These are phyloP conservation scores for Drosophila recens DNA, from an alignment of 2,888 invertebrate genomes.

Conservation along the genomic window DNA sequence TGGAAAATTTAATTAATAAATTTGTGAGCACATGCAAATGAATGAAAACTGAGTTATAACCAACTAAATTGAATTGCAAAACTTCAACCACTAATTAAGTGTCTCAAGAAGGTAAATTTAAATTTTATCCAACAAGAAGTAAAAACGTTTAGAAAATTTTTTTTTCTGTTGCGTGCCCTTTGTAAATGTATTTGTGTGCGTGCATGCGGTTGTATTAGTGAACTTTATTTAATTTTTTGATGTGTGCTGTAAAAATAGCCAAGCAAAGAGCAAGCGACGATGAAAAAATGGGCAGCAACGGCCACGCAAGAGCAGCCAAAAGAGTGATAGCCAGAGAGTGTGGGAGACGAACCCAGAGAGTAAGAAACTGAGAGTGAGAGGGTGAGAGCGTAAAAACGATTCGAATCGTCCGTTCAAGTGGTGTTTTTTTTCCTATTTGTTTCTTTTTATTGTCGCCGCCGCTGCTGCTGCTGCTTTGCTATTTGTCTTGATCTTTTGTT, in stretches of 20 bases:
- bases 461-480: slow-evolving; percentile 37
- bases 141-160: slow-evolving; percentile 47
- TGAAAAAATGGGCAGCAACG: slow-evolving; percentile 55
- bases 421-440: slow-evolving; percentile 39
- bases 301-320: slow-evolving; percentile 45
- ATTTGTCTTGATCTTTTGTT: slow-evolving; percentile 75
- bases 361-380: slow-evolving; percentile 20
- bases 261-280: slow-evolving; percentile 49
- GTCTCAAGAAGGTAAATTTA: slow-evolving; percentile 46
- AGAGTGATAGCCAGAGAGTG: slow-evolving; percentile 41
- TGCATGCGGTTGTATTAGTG: slow-evolving; percentile 44
- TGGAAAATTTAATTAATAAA: slow-evolving; percentile 53
- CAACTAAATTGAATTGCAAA: slow-evolving; percentile 18
- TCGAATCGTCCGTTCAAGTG: slow-evolving; percentile 46
- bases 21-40: slow-evolving; percentile 37
- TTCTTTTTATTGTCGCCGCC: slow-evolving; percentile 36
- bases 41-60: slow-evolving; percentile 50
- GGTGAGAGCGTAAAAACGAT: slow-evolving; percentile 13
- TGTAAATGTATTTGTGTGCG: slow-evolving; percentile 43
- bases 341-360: slow-evolving; percentile 43
- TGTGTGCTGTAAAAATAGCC: slow-evolving; percentile 77
- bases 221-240: slow-evolving; percentile 65
- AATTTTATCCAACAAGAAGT: slow-evolving; percentile 28
- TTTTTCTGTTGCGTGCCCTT: slow-evolving; percentile 59
- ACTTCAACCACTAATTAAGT: slow-evolving; percentile 11